Evolutionary conservation across 2,888 invertebrate genomes (phyloP).

Genomic region (Eupithecia insigniata): DNA sequence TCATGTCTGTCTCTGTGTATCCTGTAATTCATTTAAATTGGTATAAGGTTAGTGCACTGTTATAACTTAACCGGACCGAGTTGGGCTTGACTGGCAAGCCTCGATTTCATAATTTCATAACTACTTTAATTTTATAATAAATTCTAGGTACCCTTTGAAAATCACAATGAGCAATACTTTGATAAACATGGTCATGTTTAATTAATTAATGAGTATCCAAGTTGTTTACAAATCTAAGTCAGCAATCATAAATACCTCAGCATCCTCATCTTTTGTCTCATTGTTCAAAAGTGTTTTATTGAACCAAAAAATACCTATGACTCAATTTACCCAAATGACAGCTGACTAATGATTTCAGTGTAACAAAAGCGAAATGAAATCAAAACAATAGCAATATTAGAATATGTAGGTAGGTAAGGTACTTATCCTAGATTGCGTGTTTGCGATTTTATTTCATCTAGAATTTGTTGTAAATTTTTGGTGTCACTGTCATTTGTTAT

Average conservation of each 20-base stretch:
- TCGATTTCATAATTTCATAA: neutral
- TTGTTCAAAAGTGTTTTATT: neutral
- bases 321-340: neutral
- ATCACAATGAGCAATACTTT: neutral
- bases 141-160: neutral
- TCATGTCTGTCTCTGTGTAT: neutral
- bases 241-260: slow-evolving; percentile 1
- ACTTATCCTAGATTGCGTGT: neutral
- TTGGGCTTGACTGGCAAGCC: neutral
- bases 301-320: neutral
- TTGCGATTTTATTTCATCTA: neutral
- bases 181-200: neutral
- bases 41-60: neutral
- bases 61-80: too few relatives aligned
- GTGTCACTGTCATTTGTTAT: neutral
- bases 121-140: neutral
- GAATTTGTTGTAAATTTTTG: neutral
- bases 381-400: neutral
- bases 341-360: neutral
- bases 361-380: neutral
- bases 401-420: neutral
- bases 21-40: slow-evolving; percentile 10
- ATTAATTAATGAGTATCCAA: neutral
- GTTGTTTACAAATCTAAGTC: neutral
- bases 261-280: slow-evolving; percentile 3